These are phyloP conservation scores for Mus spicilegus DNA, from an alignment of 2,113 vertebrate species.

Conservation along the genomic window DNA sequence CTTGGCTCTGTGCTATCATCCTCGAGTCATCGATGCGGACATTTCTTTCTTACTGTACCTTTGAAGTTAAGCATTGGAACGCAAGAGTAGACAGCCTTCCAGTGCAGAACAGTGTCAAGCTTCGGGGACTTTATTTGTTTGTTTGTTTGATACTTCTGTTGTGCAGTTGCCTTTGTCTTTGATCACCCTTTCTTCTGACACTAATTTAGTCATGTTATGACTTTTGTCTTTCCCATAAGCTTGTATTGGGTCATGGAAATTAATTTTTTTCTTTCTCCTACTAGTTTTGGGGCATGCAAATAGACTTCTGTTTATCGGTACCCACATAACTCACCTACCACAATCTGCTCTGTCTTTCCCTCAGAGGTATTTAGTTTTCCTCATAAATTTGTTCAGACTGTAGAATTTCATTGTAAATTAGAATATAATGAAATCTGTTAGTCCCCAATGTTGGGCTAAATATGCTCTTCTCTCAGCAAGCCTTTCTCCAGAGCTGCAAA, in stretches of 20 bases:
- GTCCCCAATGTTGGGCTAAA: background rate
- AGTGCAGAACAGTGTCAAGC: constrained; percentile 68
- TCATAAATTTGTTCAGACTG: background rate
- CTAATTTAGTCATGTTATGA: constrained; percentile 61
- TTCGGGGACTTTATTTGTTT: constrained; percentile 46
- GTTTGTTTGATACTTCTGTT: constrained; percentile 56
- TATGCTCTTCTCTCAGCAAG: constrained; percentile 7
- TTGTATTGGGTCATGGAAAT: background rate
- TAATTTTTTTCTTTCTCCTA: background rate
- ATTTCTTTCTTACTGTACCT: constrained; percentile 65
- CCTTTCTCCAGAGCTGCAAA: background rate
- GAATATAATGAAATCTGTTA: background rate
- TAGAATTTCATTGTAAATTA: background rate
- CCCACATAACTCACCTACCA: background rate
- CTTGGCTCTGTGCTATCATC: constrained; percentile 68
- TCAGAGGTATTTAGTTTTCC: constrained; percentile 35
- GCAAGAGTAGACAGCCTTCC: constrained; percentile 71
- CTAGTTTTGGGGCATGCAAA: background rate
- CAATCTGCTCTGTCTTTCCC: background rate
- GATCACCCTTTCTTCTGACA: constrained; percentile 68
- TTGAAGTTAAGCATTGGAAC: constrained; percentile 76
- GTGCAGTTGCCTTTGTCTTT: constrained; percentile 69
- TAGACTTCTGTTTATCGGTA: background rate
- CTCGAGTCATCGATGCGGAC: constrained; percentile 50
- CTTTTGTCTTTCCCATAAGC: constrained; percentile 57